These are phyloP conservation scores for Eulithis prunata DNA, from an alignment of 2,888 invertebrate species.

Conservation along the genomic window DNA sequence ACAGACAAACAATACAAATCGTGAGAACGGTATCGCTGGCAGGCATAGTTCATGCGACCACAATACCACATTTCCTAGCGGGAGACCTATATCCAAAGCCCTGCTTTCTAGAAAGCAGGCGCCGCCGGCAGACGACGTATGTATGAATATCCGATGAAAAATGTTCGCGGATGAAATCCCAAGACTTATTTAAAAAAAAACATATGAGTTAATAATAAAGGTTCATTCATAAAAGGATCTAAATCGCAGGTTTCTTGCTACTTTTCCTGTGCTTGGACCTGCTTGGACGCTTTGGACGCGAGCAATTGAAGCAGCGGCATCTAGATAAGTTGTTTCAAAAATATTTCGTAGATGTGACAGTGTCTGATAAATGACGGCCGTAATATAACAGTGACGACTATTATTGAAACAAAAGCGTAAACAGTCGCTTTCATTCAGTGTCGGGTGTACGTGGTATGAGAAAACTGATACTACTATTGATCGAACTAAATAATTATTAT, in stretches of 20 bases:
- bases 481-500: slow-evolving; percentile 1
- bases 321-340: no score
- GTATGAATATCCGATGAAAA: no score
- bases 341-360: no score
- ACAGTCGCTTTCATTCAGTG: slow-evolving; percentile 38
- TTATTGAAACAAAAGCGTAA: background rate
- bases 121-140: background rate
- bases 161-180: no score
- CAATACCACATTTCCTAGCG: slow-evolving; percentile 35
- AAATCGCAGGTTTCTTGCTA: no score
- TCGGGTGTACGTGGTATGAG: slow-evolving; percentile 23
- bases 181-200: no score
- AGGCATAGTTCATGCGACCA: slow-evolving; percentile 26
- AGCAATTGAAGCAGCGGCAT: no score
- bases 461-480: slow-evolving; percentile 12
- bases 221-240: no score
- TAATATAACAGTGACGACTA: background rate
- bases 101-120: background rate
- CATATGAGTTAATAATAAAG: no score
- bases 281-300: no score
- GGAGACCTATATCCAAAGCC: slow-evolving; percentile 29
- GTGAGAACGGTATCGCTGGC: slow-evolving; percentile 34
- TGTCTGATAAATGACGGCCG: background rate
- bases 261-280: no score
- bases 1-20: slow-evolving; percentile 28